Base-by-base conservation (phyloP, 2,797 vertebrate genomes). In the Aphelocoma californica region DNA sequence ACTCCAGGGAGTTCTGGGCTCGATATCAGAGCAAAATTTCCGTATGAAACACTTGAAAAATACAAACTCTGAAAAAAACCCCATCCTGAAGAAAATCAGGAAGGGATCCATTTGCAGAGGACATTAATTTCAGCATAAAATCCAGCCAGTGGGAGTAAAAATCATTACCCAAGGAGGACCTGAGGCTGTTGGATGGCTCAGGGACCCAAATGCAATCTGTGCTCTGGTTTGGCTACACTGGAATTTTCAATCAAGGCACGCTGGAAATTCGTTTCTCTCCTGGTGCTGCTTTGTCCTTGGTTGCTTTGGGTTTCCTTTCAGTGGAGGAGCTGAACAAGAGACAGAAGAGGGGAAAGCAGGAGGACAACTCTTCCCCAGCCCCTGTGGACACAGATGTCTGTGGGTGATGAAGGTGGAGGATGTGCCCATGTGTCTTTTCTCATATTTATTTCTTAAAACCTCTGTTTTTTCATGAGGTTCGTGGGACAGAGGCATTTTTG, bases 41-140 rank as follows among this genome's bases (percentile, higher is more conserved):
- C 47, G 5, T 20, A 14, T 11, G 14, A 83, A 83, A 60, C n/a
- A 32, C 9, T 15, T 71, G 25, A 57, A 64, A 88, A 81, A 66
- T 14, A 8, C 1, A 19, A 74, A 32, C 10, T 13, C 6, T 36
- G 16, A 7, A n/a, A 51, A 81, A 65, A 42, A 14, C 0, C 0
- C 2, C 23, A 17, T 40, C 7, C 23, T 74, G 16, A 56, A 62
- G 9, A 47, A 70, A 51, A 45, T 36, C 32, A 66, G 29, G 20
- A 44, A 12, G 5, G 5, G 7, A 32, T 70, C n/a, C 1, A 3
- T 45, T 77, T 73, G 20, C 64, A 54, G 24, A 12, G n/a, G 17
- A 18, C 29, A 26, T 40, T 9, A 6, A 66, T 82, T 93, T 79
- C 51, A 82, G 31, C 11, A 26, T 24, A 40, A 87, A 79, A 58